These are phyloP conservation scores for Planiliza haematocheilus DNA, from an alignment of 2,113 vertebrate species.

Conservation along the genomic window DNA sequence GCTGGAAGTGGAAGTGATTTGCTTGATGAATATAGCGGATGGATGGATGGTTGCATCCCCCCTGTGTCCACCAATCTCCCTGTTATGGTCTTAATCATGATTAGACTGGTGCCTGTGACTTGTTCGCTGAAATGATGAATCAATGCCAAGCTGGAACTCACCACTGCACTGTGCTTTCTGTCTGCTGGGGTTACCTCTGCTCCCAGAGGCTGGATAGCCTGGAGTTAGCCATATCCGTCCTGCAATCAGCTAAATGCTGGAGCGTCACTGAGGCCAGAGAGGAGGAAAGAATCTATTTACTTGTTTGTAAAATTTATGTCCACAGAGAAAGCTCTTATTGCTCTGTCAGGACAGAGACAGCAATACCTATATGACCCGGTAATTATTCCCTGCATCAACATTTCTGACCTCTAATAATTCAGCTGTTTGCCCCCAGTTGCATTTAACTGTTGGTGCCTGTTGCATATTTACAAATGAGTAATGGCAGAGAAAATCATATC, in stretches of 20 bases:
- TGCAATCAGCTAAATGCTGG: constrained; percentile 77
- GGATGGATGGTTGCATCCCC: constrained; percentile 72
- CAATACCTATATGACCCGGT: constrained; percentile 22
- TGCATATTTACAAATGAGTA: constrained; percentile 78
- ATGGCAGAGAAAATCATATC: constrained; percentile 75
- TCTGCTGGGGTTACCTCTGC: constrained; percentile 62
- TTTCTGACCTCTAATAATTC: constrained; percentile 49
- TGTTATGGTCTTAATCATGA: constrained; percentile 77
- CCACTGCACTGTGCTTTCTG: constrained; percentile 47
- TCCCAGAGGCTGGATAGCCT: constrained; percentile 32
- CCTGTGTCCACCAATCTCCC: constrained; percentile 53
- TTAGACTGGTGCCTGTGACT: constrained; percentile 68
- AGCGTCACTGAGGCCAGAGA: constrained; percentile 39
- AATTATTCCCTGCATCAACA: constrained; percentile 29
- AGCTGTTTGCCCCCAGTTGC: constrained; percentile 22
- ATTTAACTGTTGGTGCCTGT: constrained; percentile 55
- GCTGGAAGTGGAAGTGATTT: constrained; percentile 80
- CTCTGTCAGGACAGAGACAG: constrained; percentile 15
- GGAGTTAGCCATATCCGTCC: constrained; percentile 57
- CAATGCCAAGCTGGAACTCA: constrained; percentile 61
- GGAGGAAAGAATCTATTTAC: constrained; percentile 65
- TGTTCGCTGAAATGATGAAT: constrained; percentile 62
- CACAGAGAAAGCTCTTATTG: constrained; percentile 30
- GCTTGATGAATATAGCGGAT: constrained; percentile 74
- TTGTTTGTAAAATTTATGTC: constrained; percentile 72